Evolutionary conservation across 2,113 vertebrate species (phyloP), one percentile per base, ranked within the genome.

Genomic region (Taxidea taxus): DNA sequence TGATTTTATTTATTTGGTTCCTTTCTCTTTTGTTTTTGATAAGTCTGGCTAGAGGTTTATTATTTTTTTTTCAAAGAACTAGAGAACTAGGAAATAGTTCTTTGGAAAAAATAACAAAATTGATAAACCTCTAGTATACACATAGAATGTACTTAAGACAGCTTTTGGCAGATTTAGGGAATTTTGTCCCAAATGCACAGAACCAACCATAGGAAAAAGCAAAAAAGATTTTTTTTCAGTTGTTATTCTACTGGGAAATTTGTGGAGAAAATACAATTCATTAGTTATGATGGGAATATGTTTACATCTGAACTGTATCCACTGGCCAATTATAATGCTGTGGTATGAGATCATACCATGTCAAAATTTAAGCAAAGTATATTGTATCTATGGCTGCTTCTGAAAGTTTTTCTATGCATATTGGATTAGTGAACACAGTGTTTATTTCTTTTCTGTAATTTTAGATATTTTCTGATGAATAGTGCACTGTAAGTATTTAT

Each of bases 201-300:
- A 94, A 49, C 54, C 80, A 92, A 34, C 16, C 34, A 88, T 49
- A 60, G 14, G 75, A 80, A 66, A 82, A 92, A 91, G 12, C 18
- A 88, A 77, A 96, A 62, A 75, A 95, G 58, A 31, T 62, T 3
- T 78, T 3, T 87, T 95, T 91, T 80, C 42, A 84, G 16, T 34
- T 51, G 64, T 14, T 16, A 37, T 29, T 72, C 84, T 90, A 58
- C 10, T 92, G 64, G 29, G 21, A 68, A 16, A 95, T 95, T 97
- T 97, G 39, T 85, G 70, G 72, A 81, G n/a, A 75, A 95, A 94
- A 88, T 64, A 12, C 54, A 88, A 66, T 64, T 12, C 20, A 75
- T 75, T 82, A 64, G 13, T 82, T 91, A 34, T 34, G n/a, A 77
- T 77, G 9, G n/a, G 90, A 90, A 56, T 62, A 42, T 12, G 47